Base-by-base conservation (phyloP, 1,140 invertebrate species). In the Drosophila azteca region DNA sequence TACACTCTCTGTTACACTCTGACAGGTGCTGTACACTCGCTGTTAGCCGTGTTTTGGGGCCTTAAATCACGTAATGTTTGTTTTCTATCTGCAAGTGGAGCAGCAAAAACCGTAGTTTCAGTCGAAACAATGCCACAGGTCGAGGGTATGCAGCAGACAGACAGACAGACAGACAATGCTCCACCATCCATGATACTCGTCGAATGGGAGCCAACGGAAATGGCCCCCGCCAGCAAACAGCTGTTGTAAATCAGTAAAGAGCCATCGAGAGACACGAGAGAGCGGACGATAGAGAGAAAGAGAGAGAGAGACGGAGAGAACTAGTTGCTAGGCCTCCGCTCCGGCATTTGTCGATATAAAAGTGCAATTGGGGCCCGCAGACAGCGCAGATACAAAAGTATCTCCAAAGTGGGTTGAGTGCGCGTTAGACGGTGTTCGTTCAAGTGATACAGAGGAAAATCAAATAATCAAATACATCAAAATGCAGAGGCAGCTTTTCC, bases 211-310 rank as follows among this genome's bases (percentile, higher is more conserved):
- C 24, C 24, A 26, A 26, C 24, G 24, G 24, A 26, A 26, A 26
- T 26, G 24, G 24, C 24, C 44, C 43, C 44, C 20, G 46, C 60
- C 43, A 57, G 26, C 53, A 49, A 73, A 83, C 83, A 87, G 82
- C 82, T 87, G 82, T 87, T 87, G 78, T 74, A 83, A 87, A 88
- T 88, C 82, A 88, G 77, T 64, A 75, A 81, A 87, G 70, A 87
- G 83, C 46, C 59, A 24, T 50, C 29, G 63, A 39, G 35, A 13
- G 35, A 11, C 59, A 31, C 24, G 35, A 73, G 24, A 62, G 59
- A 41, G 44, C n/a, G 46, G 29, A 20, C 1, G 17, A 20, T 13
- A 22, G 24, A 17, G 15, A 44, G 8, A 20, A 6, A 29, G 39
- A 45, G 29, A n/a, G 5, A 6, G 8, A 49, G 45, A 17, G 53